Base-by-base conservation (phyloP, 2,888 invertebrate genomes). In the Polyploca ridens region DNA sequence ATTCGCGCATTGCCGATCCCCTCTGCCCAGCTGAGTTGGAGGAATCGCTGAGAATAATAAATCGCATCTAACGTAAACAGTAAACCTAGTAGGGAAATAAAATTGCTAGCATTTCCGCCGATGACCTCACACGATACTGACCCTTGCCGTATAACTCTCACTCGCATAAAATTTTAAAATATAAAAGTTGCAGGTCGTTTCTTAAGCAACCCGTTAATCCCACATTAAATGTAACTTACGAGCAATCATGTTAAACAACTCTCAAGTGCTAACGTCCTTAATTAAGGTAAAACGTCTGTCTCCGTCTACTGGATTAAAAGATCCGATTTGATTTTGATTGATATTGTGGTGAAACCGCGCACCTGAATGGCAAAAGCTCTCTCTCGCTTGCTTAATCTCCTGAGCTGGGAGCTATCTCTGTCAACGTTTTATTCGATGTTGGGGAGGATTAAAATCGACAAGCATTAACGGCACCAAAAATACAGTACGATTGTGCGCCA, bases 251-350 rank as follows among this genome's bases (percentile, higher is more conserved):
- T 71, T 66, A 61, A 75, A 75, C 74, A 73, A 74, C 68, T 76
- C 77, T 79, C 69, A 73, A 78, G 74, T 74, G 81, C 78, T 80
- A 83, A 83, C 83, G 84, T 85, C 84, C 83, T 86, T 89, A 88
- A 91, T 91, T 89, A 89, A 89, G 76, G 86, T 76, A 79, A 81
- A 83, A 79, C 80, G 82, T 84, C 82, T 78, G 75, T 75, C 79
- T 72, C 67, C 74, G 82, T 83, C 83, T 74, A 71, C 68, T 77
- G 86, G 86, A 88, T 90, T 89, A 89, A 84, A 87, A 87, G 77
- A 85, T 85, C 79, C 74, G 83, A 86, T 89, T 83, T 86, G 88
- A 90, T 88, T 85, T 90, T 91, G 90, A 92, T 90, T 89, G 89
- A 91, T 90, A 84, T 80, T 83, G 81, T 79, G 82, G 86, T 82